phyloP scores from a whole-genome alignment of 64 coral and sea anemone genomes.

The Actinia equina region DNA sequence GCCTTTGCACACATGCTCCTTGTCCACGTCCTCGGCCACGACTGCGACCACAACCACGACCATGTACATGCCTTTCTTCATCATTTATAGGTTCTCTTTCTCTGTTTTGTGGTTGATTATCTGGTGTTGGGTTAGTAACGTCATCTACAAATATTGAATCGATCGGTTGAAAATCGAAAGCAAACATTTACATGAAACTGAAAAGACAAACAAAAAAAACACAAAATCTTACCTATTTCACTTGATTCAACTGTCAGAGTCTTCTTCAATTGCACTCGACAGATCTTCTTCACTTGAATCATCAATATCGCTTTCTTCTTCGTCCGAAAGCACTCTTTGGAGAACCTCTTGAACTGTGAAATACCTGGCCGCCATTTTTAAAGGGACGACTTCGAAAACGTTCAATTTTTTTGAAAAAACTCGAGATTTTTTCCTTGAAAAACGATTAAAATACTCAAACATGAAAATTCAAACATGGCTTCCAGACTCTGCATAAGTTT shows the following conservation, averaged over 20 bases:
- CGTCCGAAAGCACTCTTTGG: slow-evolving; percentile 4
- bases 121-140: slow-evolving; percentile 9
- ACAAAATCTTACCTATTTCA: neutral
- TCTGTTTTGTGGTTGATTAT: slow-evolving; percentile 28
- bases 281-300: slow-evolving; percentile 24
- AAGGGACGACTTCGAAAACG: slow-evolving; percentile 18
- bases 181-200: slow-evolving; percentile 28
- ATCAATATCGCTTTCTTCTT: neutral
- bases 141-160: slow-evolving; percentile 36
- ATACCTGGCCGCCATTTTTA: slow-evolving; percentile 42
- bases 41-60: neutral
- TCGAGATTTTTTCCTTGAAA: slow-evolving; percentile 9
- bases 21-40: neutral
- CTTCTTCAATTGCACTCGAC: slow-evolving; percentile 17
- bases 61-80: neutral
- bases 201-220: slow-evolving; percentile 20
- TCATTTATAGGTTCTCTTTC: slow-evolving; percentile 14
- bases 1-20: neutral
- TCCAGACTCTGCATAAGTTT: neutral
- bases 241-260: slow-evolving; percentile 28
- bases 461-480: slow-evolving; percentile 7
- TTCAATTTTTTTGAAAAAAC: slow-evolving; percentile 25
- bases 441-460: neutral
- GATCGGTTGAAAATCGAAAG: slow-evolving; percentile 17
- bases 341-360: slow-evolving; percentile 33